Evolutionary conservation across 2,797 vertebrate species (phyloP), one percentile per base, ranked within the genome.

Genomic region (Channa striata): DNA sequence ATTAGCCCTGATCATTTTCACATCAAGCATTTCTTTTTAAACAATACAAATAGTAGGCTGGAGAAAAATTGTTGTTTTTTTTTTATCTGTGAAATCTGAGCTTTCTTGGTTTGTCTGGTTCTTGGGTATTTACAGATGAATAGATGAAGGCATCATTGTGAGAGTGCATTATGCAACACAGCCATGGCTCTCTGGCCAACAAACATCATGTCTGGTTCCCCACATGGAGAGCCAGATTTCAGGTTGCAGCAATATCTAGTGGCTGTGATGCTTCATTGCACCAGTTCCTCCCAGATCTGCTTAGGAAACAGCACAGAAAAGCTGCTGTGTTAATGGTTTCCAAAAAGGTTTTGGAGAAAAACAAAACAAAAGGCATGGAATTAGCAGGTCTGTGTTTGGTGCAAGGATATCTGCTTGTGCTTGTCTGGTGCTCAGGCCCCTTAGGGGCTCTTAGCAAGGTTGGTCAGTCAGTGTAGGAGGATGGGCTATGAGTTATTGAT

Each of bases 221-320:
- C 48, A 34, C 10, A 57, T 43, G 42, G 51, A 46, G 4, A 3
- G 46, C 25, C 61, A 83, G 79, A 81, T 60, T 81, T 83, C 87
- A 87, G 81, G 71, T 81, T 83, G 74, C 81, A 90, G 91, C 88
- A 78, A 76, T 78, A 85, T 79, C 88, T 90, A 81, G 87, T 84
- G 90, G 85, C 61, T 65, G 74, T 51, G 78, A 64, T 0, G 68
- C 33, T 56, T 80, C 74, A 88, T 37, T 86, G 71, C 85, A 83
- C 17, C 53, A 5, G 1, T 20, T 58, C 39, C 42, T 66, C 53
- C 23, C 39, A 59, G 49, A 72, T 75, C 53, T 56, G 43, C 50
- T 49, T 47, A 5, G 40, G 34, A 59, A 8, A 75, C 25, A 30
- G 25, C 25, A 30, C 25, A 30, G 25, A 19, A 47, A 53, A 7